phyloP scores from a whole-genome alignment of 2,113 vertebrate species.

The Perccottus glenii region DNA sequence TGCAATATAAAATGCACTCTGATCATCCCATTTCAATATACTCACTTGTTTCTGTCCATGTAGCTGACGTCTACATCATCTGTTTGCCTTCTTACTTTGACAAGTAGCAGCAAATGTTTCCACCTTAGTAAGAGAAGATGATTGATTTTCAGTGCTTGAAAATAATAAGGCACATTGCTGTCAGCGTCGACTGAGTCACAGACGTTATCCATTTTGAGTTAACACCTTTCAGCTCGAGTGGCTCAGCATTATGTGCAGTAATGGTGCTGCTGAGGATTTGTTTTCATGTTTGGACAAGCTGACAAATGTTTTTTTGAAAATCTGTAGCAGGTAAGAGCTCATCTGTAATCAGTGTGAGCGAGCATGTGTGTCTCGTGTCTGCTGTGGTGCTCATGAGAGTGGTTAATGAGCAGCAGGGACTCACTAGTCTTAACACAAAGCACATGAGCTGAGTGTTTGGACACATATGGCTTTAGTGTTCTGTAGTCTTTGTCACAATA shows the following conservation, averaged over 20 bases:
- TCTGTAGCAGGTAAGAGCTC: conserved; percentile 17
- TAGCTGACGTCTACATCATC: conserved; percentile 2
- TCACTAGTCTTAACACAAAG: background rate
- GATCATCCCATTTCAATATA: background rate
- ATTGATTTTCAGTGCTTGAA: conserved; percentile 40
- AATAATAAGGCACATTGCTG: conserved; percentile 29
- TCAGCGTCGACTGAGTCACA: conserved; percentile 32
- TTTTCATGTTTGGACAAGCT: conserved; percentile 37
- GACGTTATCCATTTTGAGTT: conserved; percentile 26
- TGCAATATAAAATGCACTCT: background rate
- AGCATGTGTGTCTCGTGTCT: background rate
- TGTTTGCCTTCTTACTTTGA: conserved; percentile 42
- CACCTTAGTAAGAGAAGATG: conserved; percentile 25
- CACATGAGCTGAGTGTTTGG: background rate
- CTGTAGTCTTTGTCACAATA: background rate
- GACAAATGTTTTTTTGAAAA: conserved; percentile 33
- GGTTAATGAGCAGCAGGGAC: background rate
- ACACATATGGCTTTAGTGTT: background rate
- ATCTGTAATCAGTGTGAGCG: conserved; percentile 4
- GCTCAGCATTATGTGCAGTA: conserved; percentile 24
- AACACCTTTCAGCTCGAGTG: conserved; percentile 37
- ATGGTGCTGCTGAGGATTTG: conserved; percentile 22
- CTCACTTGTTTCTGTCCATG: background rate
- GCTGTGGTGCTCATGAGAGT: background rate
- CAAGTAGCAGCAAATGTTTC: conserved; percentile 7